Evolutionary conservation across 2,113 vertebrate species (phyloP), one percentile per base, ranked within the genome.

Genomic region (Ictalurus punctatus): DNA sequence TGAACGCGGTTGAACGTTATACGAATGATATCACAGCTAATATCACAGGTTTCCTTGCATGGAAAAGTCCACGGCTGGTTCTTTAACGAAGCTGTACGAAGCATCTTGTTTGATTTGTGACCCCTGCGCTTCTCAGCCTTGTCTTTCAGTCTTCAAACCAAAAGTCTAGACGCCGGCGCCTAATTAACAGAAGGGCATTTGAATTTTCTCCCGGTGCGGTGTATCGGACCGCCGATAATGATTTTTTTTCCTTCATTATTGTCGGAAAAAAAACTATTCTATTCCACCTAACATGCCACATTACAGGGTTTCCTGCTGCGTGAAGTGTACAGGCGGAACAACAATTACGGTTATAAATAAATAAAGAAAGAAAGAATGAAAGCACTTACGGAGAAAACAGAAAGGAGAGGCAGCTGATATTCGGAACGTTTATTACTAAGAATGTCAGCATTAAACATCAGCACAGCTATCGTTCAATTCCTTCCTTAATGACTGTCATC

Each of bases 131-230:
- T 37, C 59, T 56, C 30, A 63, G 76, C 48, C 71, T 44, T 65
- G 56, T 8, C 40, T 34, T 25, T 58, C 17, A 25, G 1, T 86
- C 44, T 76, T 54, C 30, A 10, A 52, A 13, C 6, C 76, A 48
- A 48, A 7, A 48, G 44, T 48, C 44, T 48, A 89, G 37, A 71
- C 84, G 71, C 69, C 85, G 8, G 58, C 80, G n/a, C 82, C 84
- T 90, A 90, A 89, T 90, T 90, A 90, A 86, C 84, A 13, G 25
- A 59, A 25, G 16, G 74, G 48, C 56, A 89, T 79, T 79, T 69
- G 90, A 90, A 85, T 88, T 88, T 86, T 9, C 87, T 73, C 61
- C 67, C 6, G 59, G 54, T 78, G 87, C 84, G 27, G 52, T 19
- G 74, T 27, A 30, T 88, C 65, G 74, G 37, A 85, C 84, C 81